Evolutionary conservation across 2,113 vertebrate genomes (phyloP), one percentile per base, ranked within the genome.

Genomic region (Ptyas mucosa): DNA sequence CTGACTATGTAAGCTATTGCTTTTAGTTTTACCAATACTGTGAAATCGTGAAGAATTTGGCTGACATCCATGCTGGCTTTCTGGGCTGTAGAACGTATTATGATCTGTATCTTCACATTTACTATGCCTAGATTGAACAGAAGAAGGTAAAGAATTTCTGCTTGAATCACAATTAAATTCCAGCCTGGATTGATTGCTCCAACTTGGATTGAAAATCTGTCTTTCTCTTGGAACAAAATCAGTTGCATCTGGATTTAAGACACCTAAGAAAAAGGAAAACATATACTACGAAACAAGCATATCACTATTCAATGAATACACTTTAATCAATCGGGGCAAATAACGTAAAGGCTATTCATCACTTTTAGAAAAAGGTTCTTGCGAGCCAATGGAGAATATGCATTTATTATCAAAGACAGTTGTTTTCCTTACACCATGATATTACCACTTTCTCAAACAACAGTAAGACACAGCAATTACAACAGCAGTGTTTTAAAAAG

Each of bases 171-270:
- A 96, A 95, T 95, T 98, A 93, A 95, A 96, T 93, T 98, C 98
- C 91, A 97, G 94, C 93, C 97, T 98, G 51, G 98, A 97, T 34
- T 98, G 97, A 94, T 96, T 97, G 92, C 97, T 95, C 96, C 98
- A 98, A 53, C 96, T 96, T 92, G 95, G 95, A 89, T 97, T 96
- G 94, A 98, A 96, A 93, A 95, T 87, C 81, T 97, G 94, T 94
- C 95, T 98, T 94, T 98, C 98, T 95, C 97, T 97, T 43, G 97
- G 96, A 96, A 97, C 93, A 58, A 97, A 97, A 92, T 97, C 98
- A 96, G 97, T 92, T 95, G 97, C 96, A 94, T 98, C 98, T 89
- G 98, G 96, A 97, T 92, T 98, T 87, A 97, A 93, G 46, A 96
- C 93, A 89, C 97, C 98, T 99, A 94, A 93, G 89, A 95, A 91